Conservation (phyloP, 2,113 vertebrate genomes). For the Siphamia tubifer region DNA sequence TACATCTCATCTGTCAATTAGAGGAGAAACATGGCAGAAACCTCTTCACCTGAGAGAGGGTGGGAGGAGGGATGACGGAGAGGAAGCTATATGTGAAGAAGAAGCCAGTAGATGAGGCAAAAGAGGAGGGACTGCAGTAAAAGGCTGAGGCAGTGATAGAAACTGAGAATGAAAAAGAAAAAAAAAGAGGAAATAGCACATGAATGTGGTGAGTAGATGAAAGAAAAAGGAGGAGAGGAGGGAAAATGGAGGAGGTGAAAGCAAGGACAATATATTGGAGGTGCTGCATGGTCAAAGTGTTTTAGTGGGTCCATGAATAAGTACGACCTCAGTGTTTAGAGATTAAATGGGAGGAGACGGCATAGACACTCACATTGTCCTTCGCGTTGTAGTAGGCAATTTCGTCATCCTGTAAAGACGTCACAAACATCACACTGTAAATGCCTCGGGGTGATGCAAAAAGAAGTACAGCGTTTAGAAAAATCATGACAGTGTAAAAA, state of each 20-base stretch:
- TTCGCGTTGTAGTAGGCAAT: slow-evolving; percentile 97
- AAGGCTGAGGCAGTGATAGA: slow-evolving; percentile 16
- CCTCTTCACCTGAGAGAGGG: slow-evolving; percentile 74
- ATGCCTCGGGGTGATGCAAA: slow-evolving; percentile 7
- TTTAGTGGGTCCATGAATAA: neutral
- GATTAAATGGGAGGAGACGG: slow-evolving; percentile 12
- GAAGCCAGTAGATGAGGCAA: slow-evolving; percentile 14
- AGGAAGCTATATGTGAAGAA: slow-evolving; percentile 27
- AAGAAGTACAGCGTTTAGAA: slow-evolving; percentile 7
- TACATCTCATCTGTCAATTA: slow-evolving; percentile 77
- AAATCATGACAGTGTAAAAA: neutral
- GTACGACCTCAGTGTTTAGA: slow-evolving; percentile 15
- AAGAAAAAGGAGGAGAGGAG: slow-evolving; percentile 1
- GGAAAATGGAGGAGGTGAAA: slow-evolving; percentile 8
- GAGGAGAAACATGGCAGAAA: slow-evolving; percentile 62
- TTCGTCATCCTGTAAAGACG: slow-evolving; percentile 85
- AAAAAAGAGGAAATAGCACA: neutral
- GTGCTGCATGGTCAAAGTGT: neutral
- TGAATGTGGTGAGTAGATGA: slow-evolving; percentile 12
- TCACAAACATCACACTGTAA: slow-evolving; percentile 25
- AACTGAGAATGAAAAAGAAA: neutral
- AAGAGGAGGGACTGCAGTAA: slow-evolving; percentile 21
- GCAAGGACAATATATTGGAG: slow-evolving; percentile 1
- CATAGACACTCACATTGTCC: slow-evolving; percentile 86
- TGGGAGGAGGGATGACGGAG: slow-evolving; percentile 43